These are phyloP conservation scores for Calidris pugnax DNA, from an alignment of 2,113 vertebrate genomes.

Conservation along the genomic window DNA sequence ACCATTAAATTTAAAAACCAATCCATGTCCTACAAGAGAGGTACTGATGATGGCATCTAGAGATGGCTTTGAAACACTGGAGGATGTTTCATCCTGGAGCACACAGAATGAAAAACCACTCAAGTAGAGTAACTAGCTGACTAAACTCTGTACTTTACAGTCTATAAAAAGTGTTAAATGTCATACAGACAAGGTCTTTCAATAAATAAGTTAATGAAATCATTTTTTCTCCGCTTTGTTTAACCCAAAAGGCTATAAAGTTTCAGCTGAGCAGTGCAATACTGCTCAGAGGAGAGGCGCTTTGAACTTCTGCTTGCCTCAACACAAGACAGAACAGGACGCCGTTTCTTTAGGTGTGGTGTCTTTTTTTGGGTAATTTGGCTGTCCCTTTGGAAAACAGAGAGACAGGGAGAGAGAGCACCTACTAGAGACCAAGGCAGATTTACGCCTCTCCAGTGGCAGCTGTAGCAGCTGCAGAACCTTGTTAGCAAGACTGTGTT, in stretches of 20 bases:
- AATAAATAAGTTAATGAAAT: slow-evolving; percentile 51
- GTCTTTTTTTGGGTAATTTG: neutral
- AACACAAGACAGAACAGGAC: neutral
- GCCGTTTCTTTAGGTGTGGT: neutral
- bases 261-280: slow-evolving; percentile 23
- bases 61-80: neutral
- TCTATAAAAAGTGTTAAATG: slow-evolving; percentile 50
- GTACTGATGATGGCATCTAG: neutral
- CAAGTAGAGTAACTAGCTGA: neutral
- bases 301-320: neutral
- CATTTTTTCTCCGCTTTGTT: slow-evolving; percentile 12
- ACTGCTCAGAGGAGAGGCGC: neutral
- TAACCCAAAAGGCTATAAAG: slow-evolving; percentile 9
- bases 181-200: slow-evolving; percentile 14
- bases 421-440: neutral
- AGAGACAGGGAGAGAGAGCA: neutral
- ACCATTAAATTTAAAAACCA: neutral
- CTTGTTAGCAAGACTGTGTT: neutral
- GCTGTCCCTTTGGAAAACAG: neutral
- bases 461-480: neutral
- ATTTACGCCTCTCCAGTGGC: neutral
- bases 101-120: neutral
- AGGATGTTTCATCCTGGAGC: neutral
- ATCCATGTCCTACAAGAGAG: neutral
- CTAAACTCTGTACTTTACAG: slow-evolving; percentile 32